Evolutionary conservation across 2,113 vertebrate species (phyloP).

Genomic region (Pyrgilauda ruficollis): DNA sequence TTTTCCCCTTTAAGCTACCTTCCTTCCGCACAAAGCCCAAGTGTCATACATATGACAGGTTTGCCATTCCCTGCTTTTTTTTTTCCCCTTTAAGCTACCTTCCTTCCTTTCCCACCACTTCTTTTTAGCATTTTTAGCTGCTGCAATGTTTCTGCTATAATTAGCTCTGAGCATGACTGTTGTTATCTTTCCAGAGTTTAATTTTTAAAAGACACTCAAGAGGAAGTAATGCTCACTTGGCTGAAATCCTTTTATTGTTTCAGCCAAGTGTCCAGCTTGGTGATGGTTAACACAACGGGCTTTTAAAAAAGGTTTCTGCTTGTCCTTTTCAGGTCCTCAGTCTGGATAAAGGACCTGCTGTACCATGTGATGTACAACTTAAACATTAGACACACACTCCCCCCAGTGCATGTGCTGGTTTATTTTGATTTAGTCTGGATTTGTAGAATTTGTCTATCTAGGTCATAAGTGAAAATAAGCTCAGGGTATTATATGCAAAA

Average conservation of each 20-base stretch:
- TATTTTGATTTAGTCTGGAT: neutral
- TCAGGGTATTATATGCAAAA: neutral
- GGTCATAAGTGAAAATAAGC: neutral
- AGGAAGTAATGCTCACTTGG: constrained; percentile 52
- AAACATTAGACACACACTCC: neutral
- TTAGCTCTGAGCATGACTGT: constrained; percentile 1
- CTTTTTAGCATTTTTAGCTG: constrained; percentile 6
- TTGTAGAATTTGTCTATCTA: neutral
- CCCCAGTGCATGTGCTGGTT: neutral
- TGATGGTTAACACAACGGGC: neutral
- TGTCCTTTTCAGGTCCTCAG: neutral
- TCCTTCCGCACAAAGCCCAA: neutral
- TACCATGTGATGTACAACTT: neutral
- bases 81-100: neutral
- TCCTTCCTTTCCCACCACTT: constrained; percentile 52
- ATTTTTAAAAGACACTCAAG: constrained; percentile 16
- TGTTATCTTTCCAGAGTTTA: constrained; percentile 35
- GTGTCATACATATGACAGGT: neutral
- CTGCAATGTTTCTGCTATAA: neutral
- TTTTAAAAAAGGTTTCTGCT: neutral
- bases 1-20: neutral
- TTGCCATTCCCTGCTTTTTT: neutral
- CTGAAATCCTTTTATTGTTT: constrained; percentile 56
- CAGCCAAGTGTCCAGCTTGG: neutral
- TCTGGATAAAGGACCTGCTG: neutral